A percentile compares a stretch with the other conserved stretches of the same genome.
Conservation (phyloP, 2,113 vertebrate genomes). For the Parus major region DNA sequence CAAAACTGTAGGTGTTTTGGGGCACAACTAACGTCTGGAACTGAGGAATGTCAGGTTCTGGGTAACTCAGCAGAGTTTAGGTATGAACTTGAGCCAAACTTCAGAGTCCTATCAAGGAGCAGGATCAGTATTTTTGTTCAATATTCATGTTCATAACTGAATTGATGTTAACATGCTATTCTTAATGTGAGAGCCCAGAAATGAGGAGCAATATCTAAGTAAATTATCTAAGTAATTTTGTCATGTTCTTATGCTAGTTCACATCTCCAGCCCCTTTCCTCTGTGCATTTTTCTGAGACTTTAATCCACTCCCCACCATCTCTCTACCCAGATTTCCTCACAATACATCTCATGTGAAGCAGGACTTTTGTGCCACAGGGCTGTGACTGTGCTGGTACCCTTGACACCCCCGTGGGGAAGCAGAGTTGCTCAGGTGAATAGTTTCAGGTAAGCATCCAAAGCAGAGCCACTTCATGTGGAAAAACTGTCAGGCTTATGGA, state of each 20-base stretch:
- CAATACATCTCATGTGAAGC: accelerated
- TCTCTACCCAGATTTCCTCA: background rate
- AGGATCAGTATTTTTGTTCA: background rate
- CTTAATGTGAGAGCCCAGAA: background rate
- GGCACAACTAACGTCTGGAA: background rate
- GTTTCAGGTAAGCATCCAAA: background rate
- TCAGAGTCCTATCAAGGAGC: background rate
- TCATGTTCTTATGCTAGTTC: background rate
- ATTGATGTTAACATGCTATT: background rate
- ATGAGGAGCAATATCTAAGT: background rate
- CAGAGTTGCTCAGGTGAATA: background rate
- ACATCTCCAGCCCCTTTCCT: background rate
- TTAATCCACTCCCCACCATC: background rate
- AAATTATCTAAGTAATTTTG: background rate
- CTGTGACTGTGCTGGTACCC: background rate
- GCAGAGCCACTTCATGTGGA: background rate
- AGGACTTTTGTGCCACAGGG: background rate
- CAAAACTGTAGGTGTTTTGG: background rate
- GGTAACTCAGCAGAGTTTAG: background rate
- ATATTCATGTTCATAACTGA: background rate
- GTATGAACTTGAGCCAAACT: background rate
- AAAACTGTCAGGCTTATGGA: background rate
- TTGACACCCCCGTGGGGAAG: background rate
- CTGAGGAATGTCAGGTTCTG: background rate
- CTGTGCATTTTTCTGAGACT: background rate